Evolutionary conservation across 2,113 vertebrate species (phyloP).

Genomic region (Chaenocephalus aceratus): DNA sequence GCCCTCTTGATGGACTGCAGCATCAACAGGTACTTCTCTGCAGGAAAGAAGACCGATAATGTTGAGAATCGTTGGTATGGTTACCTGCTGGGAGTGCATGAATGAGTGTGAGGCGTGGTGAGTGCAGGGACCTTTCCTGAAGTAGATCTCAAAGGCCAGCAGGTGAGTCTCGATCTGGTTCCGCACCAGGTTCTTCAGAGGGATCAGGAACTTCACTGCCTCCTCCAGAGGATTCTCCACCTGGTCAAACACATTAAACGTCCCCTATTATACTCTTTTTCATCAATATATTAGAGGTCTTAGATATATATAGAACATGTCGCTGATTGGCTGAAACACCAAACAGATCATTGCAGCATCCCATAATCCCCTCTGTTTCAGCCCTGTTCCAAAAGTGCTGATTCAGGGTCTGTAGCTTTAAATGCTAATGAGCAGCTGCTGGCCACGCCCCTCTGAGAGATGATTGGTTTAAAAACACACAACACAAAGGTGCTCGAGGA

Average conservation of each 20-base stretch:
- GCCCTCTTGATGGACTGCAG: slow-evolving; percentile 95
- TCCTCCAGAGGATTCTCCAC: slow-evolving; percentile 94
- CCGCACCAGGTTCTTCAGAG: slow-evolving; percentile 91
- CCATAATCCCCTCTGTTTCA: too few species aligned
- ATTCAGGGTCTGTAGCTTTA: too few species aligned
- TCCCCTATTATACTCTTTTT: too few species aligned
- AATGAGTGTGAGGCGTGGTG: neutral
- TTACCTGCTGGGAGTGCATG: neutral
- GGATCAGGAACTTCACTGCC: slow-evolving; percentile 95
- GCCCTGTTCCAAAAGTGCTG: too few species aligned
- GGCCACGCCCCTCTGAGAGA: too few species aligned
- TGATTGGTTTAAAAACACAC: too few species aligned
- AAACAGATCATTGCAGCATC: too few species aligned
- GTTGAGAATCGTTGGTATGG: neutral
- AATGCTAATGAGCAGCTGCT: too few species aligned
- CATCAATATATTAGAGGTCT: too few species aligned
- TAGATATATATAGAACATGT: too few species aligned
- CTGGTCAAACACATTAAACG: slow-evolving; percentile 66
- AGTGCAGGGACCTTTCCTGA: slow-evolving; percentile 89
- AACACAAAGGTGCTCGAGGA: too few species aligned
- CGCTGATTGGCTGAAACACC: too few species aligned
- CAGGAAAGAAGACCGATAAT: neutral
- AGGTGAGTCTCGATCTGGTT: slow-evolving; percentile 97
- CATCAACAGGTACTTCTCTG: slow-evolving; percentile 95
- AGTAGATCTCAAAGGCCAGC: slow-evolving; percentile 97